Conservation (phyloP, 2,113 vertebrate genomes). For the Mustelus asterias region DNA sequence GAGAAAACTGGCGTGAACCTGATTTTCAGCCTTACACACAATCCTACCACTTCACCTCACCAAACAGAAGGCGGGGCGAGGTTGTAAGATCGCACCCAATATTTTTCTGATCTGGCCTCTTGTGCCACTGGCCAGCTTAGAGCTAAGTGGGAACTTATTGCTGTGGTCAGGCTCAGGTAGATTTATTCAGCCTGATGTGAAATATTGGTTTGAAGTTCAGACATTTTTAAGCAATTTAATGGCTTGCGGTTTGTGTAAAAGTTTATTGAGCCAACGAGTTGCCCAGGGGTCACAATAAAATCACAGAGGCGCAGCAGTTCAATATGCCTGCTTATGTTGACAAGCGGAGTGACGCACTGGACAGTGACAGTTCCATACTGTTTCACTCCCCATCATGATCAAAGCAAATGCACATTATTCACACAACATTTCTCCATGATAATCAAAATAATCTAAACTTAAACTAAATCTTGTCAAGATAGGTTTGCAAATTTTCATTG, state of each 20-base stretch:
- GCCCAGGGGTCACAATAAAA: neutral
- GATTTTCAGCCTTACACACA: too few species aligned
- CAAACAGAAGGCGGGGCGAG: too few species aligned
- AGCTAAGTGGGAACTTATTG: neutral
- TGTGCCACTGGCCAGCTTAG: neutral
- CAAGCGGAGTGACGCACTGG: neutral
- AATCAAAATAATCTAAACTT: neutral
- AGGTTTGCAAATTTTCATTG: neutral
- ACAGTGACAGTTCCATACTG: neutral
- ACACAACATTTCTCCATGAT: neutral
- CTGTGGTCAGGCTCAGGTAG: neutral
- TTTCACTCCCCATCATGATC: neutral
- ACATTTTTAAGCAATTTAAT: neutral
- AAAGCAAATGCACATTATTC: neutral
- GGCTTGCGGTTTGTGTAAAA: neutral
- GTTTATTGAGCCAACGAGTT: neutral
- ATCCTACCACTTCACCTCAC: too few species aligned
- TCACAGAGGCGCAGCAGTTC: neutral
- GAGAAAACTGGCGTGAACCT: too few species aligned
- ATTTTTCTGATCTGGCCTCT: neutral
- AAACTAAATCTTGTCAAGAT: neutral
- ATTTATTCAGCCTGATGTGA: neutral
- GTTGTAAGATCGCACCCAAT: too few species aligned
- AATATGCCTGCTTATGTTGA: neutral
- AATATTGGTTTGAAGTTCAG: neutral